Evolutionary conservation across 1,140 invertebrate genomes (phyloP), one percentile per base, ranked within the genome.

Genomic region (Trachymyrmex septentrionalis): DNA sequence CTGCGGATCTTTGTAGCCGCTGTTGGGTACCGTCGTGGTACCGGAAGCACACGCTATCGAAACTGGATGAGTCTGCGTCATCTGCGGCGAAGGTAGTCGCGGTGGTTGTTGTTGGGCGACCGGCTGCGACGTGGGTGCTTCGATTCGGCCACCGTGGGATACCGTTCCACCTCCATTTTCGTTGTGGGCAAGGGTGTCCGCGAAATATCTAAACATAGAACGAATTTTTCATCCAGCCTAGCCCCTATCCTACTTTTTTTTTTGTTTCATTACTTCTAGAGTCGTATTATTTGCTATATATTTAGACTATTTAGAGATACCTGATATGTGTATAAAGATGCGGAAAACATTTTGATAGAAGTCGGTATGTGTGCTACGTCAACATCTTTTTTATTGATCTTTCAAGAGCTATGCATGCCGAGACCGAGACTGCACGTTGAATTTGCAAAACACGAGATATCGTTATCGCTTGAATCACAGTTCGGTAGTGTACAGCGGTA

Each of bases 151-250:
- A 66, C 84, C 90, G 72, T 93, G 93, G 89, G 89, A 89, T 48
- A 87, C 82, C 61, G 93, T 80, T 81, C 92, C 90, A 85, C 86
- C 86, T 57, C 94, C 94, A 75, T 93, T 95, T 87, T 96, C 96
- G 88, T 96, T 96, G 88, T 96, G 96, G 1, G 96, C 96, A 21
- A 96, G 93, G 4, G 96, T 96, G 78, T 96, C 96, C 10, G 95
- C 96, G 90, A 96, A 96, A 87, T 96, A 96, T 88, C 96, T 96
- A 89, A 69, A 87, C n/a, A 90, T 14, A 50, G 12, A 78, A 78
- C 7, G 1, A 19, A n/a, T 69, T 21, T 50, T n/a, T 78, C 38
- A 44, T 44, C 55, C 34, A 48, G 48, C 10, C 16, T 7, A 2
- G 1, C 10, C 2, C 14, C 21, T 1, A 0, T 30, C 21, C 21